Evolutionary conservation across 2,888 invertebrate species (phyloP).

Genomic region (Chrysomela aeneicollis): DNA sequence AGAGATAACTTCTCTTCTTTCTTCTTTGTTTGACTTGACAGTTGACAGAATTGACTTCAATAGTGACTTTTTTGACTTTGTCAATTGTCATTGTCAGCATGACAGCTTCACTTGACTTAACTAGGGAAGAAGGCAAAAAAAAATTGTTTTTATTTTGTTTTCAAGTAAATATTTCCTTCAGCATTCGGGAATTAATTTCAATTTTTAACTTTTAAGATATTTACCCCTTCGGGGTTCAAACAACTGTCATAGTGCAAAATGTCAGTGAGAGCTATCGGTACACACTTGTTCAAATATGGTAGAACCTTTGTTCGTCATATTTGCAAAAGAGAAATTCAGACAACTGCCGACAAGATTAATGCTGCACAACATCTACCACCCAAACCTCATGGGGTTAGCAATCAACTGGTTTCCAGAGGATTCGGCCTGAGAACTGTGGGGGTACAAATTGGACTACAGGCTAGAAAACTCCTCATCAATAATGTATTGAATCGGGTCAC

Average conservation of each 20-base stretch:
- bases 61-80: no score
- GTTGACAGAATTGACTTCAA: no score
- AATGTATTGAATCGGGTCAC: slow-evolving; percentile 75
- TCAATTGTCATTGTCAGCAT: no score
- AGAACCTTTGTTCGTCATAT: slow-evolving; percentile 64
- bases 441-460: slow-evolving; percentile 68
- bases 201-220: neutral
- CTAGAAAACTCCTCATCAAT: slow-evolving; percentile 72
- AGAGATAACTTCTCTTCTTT: no score
- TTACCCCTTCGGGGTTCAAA: slow-evolving; percentile 28
- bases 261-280: slow-evolving; percentile 67
- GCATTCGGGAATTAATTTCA: slow-evolving; percentile 4
- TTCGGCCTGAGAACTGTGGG: slow-evolving; percentile 61
- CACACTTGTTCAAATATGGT: slow-evolving; percentile 69
- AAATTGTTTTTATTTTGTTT: neutral
- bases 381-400: slow-evolving; percentile 39
- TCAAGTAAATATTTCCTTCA: neutral
- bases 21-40: no score
- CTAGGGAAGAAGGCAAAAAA: no score
- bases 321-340: slow-evolving; percentile 64
- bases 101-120: neutral
- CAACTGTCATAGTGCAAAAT: slow-evolving; percentile 54
- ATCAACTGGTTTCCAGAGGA: slow-evolving; percentile 49
- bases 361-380: slow-evolving; percentile 45
- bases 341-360: slow-evolving; percentile 57